Evolutionary conservation across 2,113 vertebrate genomes (phyloP), one percentile per base, ranked within the genome.

Genomic region (Muscicapa adusta): DNA sequence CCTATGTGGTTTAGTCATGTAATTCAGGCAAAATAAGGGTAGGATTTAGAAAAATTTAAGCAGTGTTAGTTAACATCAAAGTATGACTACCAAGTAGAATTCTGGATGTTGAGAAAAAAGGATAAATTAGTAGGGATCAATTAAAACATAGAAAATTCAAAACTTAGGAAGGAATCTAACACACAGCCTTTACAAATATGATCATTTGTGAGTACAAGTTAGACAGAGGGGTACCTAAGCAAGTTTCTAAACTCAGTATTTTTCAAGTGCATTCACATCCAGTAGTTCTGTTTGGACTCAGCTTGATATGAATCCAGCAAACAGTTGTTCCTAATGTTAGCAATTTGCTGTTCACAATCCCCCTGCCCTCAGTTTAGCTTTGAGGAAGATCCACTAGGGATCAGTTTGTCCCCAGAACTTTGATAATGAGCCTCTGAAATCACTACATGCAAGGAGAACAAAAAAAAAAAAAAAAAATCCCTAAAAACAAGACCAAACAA

Each of bases 141-240:
- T 63, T 28, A 85, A 70, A 86, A 42, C 13, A 31, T 5, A 43
- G 31, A 61, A 88, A 85, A 54, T 42, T 63, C 48, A 72, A 70
- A 71, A 36, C 2, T 7, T 68, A 5, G 34, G 28, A 20, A 65
- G 61, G 56, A 67, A 72, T 56, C 14, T 40, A 53, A 10, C 19
- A 53, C 2, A 3, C 5, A 60, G 5, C 4, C 36, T 79, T 63
- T 53, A 73, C 1, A 2, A 83, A 38, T 58, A 31, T 0, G 6
- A 36, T 31, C 3, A 53, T 33, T 48, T 43, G 6, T 45, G 18
- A 77, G 31, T 17, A 5, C 18, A 67, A 72, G 14, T 51, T 68
- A 57, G 28, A 73, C 2, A 65, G 34, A 67, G 72, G 4, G 6
- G 9, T 53, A 75, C 6, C 26, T n/a, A 83, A 79, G 13, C 47